A percentile compares a stretch with the other conserved stretches of the same genome.
Evolutionary conservation across 2,113 vertebrate species (phyloP).

Genomic region (Riparia riparia): DNA sequence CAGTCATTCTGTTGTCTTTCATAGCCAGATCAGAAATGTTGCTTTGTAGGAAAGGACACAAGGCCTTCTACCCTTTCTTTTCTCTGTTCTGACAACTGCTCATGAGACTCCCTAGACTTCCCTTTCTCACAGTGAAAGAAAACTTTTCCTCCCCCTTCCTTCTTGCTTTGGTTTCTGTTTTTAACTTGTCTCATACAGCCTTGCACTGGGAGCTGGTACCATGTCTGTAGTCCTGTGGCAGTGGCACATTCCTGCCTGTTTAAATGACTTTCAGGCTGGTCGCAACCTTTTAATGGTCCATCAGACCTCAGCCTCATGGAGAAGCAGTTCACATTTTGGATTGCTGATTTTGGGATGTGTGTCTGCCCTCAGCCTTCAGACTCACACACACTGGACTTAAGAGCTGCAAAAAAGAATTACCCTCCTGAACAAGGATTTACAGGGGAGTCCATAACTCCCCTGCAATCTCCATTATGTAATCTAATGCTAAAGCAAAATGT

Average conservation of each 20-base stretch:
- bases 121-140: background rate
- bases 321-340: background rate
- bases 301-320: background rate
- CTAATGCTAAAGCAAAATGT: background rate
- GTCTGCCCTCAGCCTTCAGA: background rate
- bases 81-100: background rate
- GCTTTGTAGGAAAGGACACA: background rate
- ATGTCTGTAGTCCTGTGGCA: background rate
- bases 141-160: background rate
- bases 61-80: background rate
- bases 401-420: background rate
- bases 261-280: background rate
- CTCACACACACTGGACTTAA: background rate
- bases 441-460: background rate
- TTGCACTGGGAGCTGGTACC: background rate
- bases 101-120: background rate
- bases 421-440: accelerated
- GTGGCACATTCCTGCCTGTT: background rate
- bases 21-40: background rate
- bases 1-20: background rate
- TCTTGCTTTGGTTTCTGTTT: background rate
- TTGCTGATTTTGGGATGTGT: background rate
- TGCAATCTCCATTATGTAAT: background rate
- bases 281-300: background rate
- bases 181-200: background rate